Percentiles rank a stretch among this genome's conserved stretches.
Evolutionary conservation across 2,113 vertebrate species (phyloP).

Genomic region (Sinocyclocheilus maitianheensis): DNA sequence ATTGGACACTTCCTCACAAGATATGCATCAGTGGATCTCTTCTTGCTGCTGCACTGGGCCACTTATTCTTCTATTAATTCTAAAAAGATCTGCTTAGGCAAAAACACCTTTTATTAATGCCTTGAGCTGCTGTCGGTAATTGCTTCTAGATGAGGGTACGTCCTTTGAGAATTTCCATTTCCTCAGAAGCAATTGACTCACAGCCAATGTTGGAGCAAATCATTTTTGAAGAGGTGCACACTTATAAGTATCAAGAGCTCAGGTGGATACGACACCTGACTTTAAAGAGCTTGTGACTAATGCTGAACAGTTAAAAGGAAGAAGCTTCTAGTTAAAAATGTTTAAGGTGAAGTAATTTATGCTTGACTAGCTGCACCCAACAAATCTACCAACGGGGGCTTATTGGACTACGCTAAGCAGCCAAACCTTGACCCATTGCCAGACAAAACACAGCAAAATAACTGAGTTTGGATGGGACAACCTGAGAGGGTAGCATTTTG

Average conservation of each 20-base stretch:
- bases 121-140: neutral
- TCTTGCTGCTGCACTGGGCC: neutral
- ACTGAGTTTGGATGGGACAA: no score
- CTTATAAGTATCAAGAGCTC: neutral
- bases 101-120: slow-evolving; percentile 1
- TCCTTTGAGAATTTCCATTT: slow-evolving; percentile 19
- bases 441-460: neutral
- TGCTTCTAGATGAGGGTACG: slow-evolving; percentile 7
- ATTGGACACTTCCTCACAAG: neutral
- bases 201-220: slow-evolving; percentile 19
- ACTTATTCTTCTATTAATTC: neutral
- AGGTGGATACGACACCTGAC: neutral
- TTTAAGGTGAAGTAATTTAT: neutral
- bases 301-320: neutral
- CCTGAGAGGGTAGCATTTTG: neutral
- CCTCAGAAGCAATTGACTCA: slow-evolving; percentile 3
- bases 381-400: neutral
- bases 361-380: neutral
- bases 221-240: slow-evolving; percentile 20
- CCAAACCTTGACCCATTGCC: neutral
- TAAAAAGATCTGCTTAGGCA: neutral
- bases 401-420: neutral
- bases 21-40: neutral
- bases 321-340: neutral
- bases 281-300: neutral